These are phyloP conservation scores for Elmis aenea DNA, from an alignment of 2,888 invertebrate genomes.

Conservation along the genomic window DNA sequence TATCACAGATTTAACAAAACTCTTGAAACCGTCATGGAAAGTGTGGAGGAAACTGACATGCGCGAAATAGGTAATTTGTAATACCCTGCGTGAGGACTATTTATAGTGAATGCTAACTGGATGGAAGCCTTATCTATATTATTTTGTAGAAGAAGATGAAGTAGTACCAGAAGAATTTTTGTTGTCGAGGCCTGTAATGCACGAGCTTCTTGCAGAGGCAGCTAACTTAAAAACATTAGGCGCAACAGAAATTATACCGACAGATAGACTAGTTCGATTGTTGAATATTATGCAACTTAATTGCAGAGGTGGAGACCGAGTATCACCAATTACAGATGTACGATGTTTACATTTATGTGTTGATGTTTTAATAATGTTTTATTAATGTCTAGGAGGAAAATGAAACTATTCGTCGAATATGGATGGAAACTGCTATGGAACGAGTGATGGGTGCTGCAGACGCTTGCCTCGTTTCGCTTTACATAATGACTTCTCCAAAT, in stretches of 20 bases:
- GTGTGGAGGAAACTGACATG: slow-evolving; percentile 77
- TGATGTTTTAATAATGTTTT: slow-evolving; percentile 6
- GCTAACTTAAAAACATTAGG: slow-evolving; percentile 92
- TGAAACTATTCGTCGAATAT: slow-evolving; percentile 79
- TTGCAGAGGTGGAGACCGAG: slow-evolving; percentile 88
- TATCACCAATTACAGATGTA: slow-evolving; percentile 79
- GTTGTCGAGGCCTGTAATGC: slow-evolving; percentile 79
- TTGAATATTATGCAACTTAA: slow-evolving; percentile 92
- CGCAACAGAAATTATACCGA: slow-evolving; percentile 89
- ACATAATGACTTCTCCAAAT: slow-evolving; percentile 93
- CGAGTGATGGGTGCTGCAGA: slow-evolving; percentile 92
- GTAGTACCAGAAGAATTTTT: slow-evolving; percentile 74
- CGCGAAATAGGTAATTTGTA: slow-evolving; percentile 65
- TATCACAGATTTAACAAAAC: slow-evolving; percentile 89
- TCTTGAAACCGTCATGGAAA: slow-evolving; percentile 89
- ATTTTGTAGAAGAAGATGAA: slow-evolving; percentile 69
- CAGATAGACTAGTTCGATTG: slow-evolving; percentile 84
- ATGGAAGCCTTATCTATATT: slow-evolving; percentile 23
- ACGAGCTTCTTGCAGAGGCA: slow-evolving; percentile 88
- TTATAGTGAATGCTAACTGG: neutral
- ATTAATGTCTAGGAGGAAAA: slow-evolving; percentile 64
- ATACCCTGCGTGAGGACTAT: no score
- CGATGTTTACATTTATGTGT: no score
- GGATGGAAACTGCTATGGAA: slow-evolving; percentile 86
- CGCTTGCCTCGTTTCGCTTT: slow-evolving; percentile 85